Base-by-base conservation (phyloP, 2,888 invertebrate genomes). In the Lepidocyrtoides sp. region DNA sequence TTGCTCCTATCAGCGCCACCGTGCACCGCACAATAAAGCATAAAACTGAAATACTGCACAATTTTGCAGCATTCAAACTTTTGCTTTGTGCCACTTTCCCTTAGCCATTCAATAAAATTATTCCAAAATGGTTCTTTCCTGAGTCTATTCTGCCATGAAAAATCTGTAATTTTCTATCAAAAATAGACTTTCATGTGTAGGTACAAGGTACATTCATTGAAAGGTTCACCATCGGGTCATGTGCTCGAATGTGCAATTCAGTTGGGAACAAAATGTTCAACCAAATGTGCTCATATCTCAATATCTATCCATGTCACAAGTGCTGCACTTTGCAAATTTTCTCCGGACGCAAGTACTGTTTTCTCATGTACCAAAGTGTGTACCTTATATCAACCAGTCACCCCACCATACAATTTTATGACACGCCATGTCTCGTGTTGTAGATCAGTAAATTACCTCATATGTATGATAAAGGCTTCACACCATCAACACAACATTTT, bases 391-490 rank as follows among this genome's bases (percentile, higher is more conserved):
- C 36, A 20, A 29, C 29, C 17, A 79, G 23, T 36, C 36, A 5
- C 44, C 29, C 36, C 36, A 36, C 36, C 36, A 54, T 26, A 23
- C 48, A 79, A 66, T 87, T 63, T 79, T 41, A 87, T 44, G 66
- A 23, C 89, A 89, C 83, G 89, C 89, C 63, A 89, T 75, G 75
- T 89, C 69, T 89, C 89, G 89, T 89, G 89, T 20, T 72, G 10
- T 12, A 60, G 29, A 44, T 69, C 72, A 89, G 72, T 89, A 89
- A 89, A 89, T 89, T 89, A 89, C 72, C 89, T 83, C 41, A n/a
- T 81, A 66, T 79, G 41, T 87, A 66, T 66, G 66, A 88, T 81
- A 69, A 88, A 81, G 48, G 69, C 57, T 88, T 88, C 81, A 81
- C 81, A 69, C 81, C 81, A 81, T 72, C 81, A 60, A 60, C 81